Percentiles rank a stretch among this genome's conserved stretches.
These are phyloP conservation scores for Alcedo atthis DNA, from an alignment of 2,797 vertebrate genomes.

Conservation along the genomic window DNA sequence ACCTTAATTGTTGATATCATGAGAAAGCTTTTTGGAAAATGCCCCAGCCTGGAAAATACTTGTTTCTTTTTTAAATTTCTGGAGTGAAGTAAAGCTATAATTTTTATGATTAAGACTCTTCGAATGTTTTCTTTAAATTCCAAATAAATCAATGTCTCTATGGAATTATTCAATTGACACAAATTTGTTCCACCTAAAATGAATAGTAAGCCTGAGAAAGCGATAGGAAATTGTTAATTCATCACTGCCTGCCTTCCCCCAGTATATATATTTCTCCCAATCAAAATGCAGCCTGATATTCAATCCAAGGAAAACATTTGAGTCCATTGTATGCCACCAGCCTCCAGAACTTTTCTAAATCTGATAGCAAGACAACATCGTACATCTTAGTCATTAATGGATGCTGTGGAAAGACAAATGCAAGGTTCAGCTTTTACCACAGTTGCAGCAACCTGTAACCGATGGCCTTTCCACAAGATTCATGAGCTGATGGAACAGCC, in stretches of 20 bases:
- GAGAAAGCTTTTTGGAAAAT: background rate
- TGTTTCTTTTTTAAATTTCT: background rate
- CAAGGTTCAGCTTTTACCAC: conserved; percentile 16
- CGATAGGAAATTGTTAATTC: conserved; percentile 59
- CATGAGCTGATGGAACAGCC: conserved; percentile 22
- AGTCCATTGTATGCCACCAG: conserved; percentile 11
- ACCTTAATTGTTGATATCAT: background rate
- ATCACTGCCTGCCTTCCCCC: conserved; percentile 38
- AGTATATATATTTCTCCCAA: conserved; percentile 16
- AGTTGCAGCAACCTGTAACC: conserved; percentile 37
- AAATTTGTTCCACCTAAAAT: conserved; percentile 59
- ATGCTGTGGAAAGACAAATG: conserved; percentile 17
- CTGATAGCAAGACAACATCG: conserved; percentile 11
- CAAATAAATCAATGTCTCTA: conserved; percentile 24
- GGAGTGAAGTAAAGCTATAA: background rate
- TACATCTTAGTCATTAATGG: conserved; percentile 14
- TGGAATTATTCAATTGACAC: conserved; percentile 46
- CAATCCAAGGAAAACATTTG: conserved; percentile 56
- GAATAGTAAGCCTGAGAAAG: conserved; percentile 36
- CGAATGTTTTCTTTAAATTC: conserved; percentile 31
- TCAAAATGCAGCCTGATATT: conserved; percentile 55
- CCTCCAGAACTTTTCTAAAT: conserved; percentile 37
- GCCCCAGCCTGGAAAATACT: background rate
- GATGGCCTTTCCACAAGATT: conserved; percentile 43
- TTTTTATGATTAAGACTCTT: background rate